Evolutionary conservation across 2,113 vertebrate species (phyloP), one percentile per base, ranked within the genome.

Genomic region (Mola mola): DNA sequence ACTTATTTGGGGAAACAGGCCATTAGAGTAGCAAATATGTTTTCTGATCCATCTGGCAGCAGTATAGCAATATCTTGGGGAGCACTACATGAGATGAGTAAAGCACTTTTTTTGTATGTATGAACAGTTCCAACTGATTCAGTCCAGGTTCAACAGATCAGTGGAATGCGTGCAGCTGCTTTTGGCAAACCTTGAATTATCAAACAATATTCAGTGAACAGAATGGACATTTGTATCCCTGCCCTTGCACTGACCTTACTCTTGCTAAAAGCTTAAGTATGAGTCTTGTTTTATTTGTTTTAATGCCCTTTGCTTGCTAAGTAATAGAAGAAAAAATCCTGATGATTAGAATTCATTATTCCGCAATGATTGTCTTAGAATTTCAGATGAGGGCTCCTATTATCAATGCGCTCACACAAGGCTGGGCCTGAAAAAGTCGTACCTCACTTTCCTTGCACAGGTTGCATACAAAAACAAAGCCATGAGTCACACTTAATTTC

Each of bases 41-140:
- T 64, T 84, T 77, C 28, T 79, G 55, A 74, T 81, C 61, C 75
- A 71, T 78, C 38, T 72, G 51, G 47, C 38, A 66, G 29, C 29
- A 57, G 40, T 33, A 31, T 20, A 38, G 36, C 51, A 37, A 11
- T 33, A 51, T 37, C 53, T 24, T 15, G 7, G 36, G 25, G 56
- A 68, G 41, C 38, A 16, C 64, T 59, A 19, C 28, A 78, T 11
- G 20, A 60, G 65, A 79, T 63, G 68, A 59, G 40, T 47, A 41
- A 53, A 75, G 40, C 61, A 16, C 43, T 41, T 43, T 16, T 56
- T 42, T 20, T 40, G 33, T 11, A 28, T 36, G 43, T 68, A 42
- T 19, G 57, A 25, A 34, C 25, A 42, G 3, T 44, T 15, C 11
- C 38, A 11, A 41, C 36, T 52, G 47, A 56, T 59, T 67, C 12